Evolutionary conservation across 1,140 invertebrate species (phyloP), one percentile per base, ranked within the genome.

Genomic region (Bombus waltoni): DNA sequence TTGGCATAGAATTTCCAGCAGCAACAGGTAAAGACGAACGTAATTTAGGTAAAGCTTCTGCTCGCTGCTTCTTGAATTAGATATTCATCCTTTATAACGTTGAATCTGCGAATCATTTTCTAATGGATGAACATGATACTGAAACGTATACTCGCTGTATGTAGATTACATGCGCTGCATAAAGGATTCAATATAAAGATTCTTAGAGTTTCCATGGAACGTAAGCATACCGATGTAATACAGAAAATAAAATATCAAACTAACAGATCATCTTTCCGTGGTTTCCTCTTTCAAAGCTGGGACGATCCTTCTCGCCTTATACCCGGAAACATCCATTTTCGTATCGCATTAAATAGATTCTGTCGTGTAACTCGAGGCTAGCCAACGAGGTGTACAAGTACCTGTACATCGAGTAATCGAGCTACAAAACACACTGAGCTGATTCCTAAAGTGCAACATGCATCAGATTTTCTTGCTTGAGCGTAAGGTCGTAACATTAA

Each of bases 1-100:
- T 88, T 88, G 70, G 75, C 79, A 65, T 87, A 13, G 47, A 15
- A 66, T 87, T 79, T 83, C 62, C 72, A 72, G 59, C 32, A 78
- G 79, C 85, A 87, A 88, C 80, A 87, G 80, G 80, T 83, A 79
- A 87, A 79, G n/a, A 32, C 42, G 57, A 87, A 47, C 38, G n/a
- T 28, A 47, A 75, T 53, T 53, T 25, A 13, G 8, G n/a, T 18
- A 8, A 0, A 18, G 28, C 6, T 6, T 15, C 15, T 8, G 13
- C 28, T 47, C 22, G 40, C 40, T 25, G 8, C 25, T 28, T 73
- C 25, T 47, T 18, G 42, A 47, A 44, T 47, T 15, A 18, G 35
- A 25, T 18, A 77, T 32, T n/a, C 25, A 25, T 59, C 44, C 32
- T 8, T 38, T 13, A 22, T 22, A 42, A 72, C 71, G 40, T 18